A percentile compares a stretch with the other conserved stretches of the same genome.
Conservation (phyloP, 2,888 invertebrate genomes). For the Zhuqinia jingwanae region DNA sequence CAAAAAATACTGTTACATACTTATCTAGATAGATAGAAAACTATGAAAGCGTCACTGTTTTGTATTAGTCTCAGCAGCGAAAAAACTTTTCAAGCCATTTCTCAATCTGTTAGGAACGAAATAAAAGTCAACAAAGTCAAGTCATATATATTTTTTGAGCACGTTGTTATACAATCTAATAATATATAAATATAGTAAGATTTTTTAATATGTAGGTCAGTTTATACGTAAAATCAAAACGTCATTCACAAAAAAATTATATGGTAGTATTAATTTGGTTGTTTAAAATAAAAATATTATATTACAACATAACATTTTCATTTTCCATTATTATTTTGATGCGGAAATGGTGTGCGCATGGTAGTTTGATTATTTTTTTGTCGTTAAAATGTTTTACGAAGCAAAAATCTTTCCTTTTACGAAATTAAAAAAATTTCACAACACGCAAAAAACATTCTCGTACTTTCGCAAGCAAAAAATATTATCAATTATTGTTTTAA, state of each 20-base stretch:
- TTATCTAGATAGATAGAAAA: too few species aligned
- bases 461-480: too few species aligned
- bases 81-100: too few species aligned
- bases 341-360: slow-evolving; percentile 53
- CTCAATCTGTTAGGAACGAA: too few species aligned
- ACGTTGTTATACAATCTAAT: too few species aligned
- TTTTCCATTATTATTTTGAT: background rate
- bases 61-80: too few species aligned
- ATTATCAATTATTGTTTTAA: background rate
- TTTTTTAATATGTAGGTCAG: background rate
- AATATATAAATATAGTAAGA: background rate
- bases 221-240: background rate
- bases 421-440: slow-evolving; percentile 1
- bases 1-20: too few species aligned
- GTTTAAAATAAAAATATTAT: too few species aligned
- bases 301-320: too few species aligned
- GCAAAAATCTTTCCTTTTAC: background rate
- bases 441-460: background rate
- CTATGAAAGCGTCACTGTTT: too few species aligned
- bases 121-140: background rate
- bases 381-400: background rate
- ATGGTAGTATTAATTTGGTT: too few species aligned
- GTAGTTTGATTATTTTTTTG: background rate
- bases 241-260: background rate
- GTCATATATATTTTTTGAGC: background rate